Base-by-base conservation (phyloP, 1,140 invertebrate genomes). In the Elymnias hypermnestra region DNA sequence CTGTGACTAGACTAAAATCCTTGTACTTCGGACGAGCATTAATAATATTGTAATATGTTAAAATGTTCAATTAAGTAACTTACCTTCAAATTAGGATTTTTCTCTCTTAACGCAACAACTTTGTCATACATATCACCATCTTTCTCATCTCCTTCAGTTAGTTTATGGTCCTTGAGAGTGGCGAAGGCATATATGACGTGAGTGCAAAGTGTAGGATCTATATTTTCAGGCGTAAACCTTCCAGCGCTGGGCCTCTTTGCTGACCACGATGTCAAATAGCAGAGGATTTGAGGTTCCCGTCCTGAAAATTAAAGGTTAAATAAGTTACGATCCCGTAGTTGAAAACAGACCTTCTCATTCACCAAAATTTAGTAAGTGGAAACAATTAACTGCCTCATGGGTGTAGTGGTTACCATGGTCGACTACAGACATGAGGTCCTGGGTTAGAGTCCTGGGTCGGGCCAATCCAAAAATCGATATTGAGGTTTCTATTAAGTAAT, bases 181-280 rank as follows among this genome's bases (percentile, higher is more conserved):
- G 95, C 96, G 73, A 98, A 98, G 1, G 96, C 95, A 70, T 95
- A 98, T 14, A 98, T 93, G 9, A 98, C 87, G 78, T 98, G 96
- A 0, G 95, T 98, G 74, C 97, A 99, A 0, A 98, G 91, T 12
- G 78, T 90, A 0, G 95, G 87, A 71, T 98, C 94, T 6, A 98
- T 91, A 70, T 97, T 92, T 52, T 96, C 94, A 0, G 96, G 94
- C 29, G 89, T 89, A 79, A 97, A 98, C 75, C 93, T 93, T 4
- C 95, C 96, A 13, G 90, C 88, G 26, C 94, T 94, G 0, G 95
- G 93, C 31, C 96, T 88, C 72, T 97, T 97, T 47, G 94, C 91
- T 0, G 96, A 95, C 97, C 97, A 98, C 57, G 94, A 97, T 1
- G 97, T 97, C 73, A 96, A 89, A 71, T 98, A 98, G 75, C 97